Evolutionary conservation across 2,888 invertebrate species (phyloP).

Genomic region (Dichetophora obliterata): DNA sequence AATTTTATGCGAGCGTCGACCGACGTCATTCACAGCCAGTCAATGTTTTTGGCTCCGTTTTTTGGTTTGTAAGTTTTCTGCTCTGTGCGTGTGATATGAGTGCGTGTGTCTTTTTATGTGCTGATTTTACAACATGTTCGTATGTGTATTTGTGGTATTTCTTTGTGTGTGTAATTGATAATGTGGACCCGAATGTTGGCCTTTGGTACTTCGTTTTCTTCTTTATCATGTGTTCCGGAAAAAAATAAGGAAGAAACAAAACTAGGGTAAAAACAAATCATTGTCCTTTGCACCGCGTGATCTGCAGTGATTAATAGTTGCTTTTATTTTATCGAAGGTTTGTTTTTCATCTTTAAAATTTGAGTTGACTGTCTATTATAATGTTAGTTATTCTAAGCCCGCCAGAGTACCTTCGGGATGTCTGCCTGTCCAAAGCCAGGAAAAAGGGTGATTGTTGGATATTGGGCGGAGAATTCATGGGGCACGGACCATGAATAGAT

Average conservation of each 20-base stretch:
- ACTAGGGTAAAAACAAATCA: too few species aligned
- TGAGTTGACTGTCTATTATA: not conserved
- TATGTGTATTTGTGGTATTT: not conserved
- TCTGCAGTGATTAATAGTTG: too few species aligned
- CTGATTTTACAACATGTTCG: not conserved
- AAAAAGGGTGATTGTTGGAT: too few species aligned
- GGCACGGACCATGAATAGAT: too few species aligned
- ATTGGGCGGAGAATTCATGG: too few species aligned
- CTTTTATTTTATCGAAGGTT: too few species aligned
- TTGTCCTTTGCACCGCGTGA: too few species aligned
- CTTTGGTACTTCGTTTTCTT: not conserved
- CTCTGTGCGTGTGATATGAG: not conserved
- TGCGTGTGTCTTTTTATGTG: conserved; percentile 16
- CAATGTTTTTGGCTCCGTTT: not conserved
- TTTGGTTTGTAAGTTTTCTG: not conserved
- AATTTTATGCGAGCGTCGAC: conserved; percentile 13
- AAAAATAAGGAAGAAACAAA: too few species aligned
- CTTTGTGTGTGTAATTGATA: conserved; percentile 10
- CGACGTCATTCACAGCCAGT: conserved; percentile 9
- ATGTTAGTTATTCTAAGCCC: too few species aligned
- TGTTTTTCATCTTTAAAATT: not conserved
- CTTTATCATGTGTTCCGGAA: too few species aligned
- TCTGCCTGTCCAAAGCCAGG: too few species aligned
- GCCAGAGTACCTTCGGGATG: too few species aligned
- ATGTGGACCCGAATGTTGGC: not conserved